Evolutionary conservation across 2,113 vertebrate species (phyloP).

Genomic region (Heterochromis multidens): DNA sequence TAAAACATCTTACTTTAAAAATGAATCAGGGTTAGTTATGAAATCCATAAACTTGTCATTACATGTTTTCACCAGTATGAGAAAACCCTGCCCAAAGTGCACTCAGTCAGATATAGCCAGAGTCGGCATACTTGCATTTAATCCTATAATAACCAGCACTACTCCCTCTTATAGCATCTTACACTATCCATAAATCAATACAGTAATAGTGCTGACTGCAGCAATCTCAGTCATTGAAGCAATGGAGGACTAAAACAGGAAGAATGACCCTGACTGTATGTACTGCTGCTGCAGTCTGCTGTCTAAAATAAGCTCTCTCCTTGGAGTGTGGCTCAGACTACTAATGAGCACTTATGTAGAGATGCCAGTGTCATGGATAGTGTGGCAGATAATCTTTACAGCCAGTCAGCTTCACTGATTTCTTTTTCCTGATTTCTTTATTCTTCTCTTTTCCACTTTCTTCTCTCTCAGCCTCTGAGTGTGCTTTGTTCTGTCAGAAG

Average conservation of each 20-base stretch:
- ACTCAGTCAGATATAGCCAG: neutral
- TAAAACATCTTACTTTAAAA: neutral
- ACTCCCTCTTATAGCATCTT: conserved; percentile 29
- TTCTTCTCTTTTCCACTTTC: neutral
- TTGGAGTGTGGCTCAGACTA: conserved; percentile 68
- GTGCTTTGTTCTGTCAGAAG: conserved; percentile 38
- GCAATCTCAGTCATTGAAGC: conserved; percentile 21
- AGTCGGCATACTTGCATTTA: conserved; percentile 34
- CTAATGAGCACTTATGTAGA: conserved; percentile 59
- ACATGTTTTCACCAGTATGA: neutral
- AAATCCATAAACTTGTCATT: neutral
- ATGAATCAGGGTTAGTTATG: neutral
- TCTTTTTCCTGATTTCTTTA: neutral
- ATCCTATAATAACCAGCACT: conserved; percentile 52
- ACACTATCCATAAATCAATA: conserved; percentile 66
- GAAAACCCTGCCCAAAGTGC: neutral
- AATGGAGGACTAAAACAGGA: conserved; percentile 26
- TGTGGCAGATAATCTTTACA: conserved; percentile 48
- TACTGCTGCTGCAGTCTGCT: conserved; percentile 1
- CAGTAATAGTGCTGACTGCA: conserved; percentile 68
- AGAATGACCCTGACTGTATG: conserved; percentile 42
- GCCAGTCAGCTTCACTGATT: neutral
- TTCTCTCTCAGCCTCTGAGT: neutral
- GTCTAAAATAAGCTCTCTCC: conserved; percentile 70
- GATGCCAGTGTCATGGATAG: conserved; percentile 15